These are phyloP conservation scores for Apamea anceps DNA, from an alignment of 2,888 invertebrate genomes.

Conservation along the genomic window DNA sequence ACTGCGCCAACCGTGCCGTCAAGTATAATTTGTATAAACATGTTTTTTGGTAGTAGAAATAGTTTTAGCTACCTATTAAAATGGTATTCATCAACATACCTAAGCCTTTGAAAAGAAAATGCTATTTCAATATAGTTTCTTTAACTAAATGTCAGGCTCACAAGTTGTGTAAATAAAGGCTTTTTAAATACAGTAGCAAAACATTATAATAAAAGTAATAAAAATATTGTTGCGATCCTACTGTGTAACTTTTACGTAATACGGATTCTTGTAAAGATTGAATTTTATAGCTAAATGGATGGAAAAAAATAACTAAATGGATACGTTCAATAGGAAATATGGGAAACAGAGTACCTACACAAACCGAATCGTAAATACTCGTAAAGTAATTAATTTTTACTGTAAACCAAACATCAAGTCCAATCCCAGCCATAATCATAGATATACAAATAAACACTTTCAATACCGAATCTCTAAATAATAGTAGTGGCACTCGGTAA, in stretches of 20 bases:
- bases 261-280: neutral
- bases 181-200: neutral
- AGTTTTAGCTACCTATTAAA: too few relatives aligned
- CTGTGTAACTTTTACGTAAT: neutral
- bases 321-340: neutral
- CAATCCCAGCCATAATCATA: too few relatives aligned
- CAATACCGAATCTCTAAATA: too few relatives aligned
- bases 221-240: too few relatives aligned
- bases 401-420: neutral
- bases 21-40: too few relatives aligned
- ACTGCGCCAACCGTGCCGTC: too few relatives aligned
- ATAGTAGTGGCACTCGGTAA: too few relatives aligned
- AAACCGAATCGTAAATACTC: neutral
- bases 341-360: neutral
- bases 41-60: too few relatives aligned
- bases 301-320: neutral
- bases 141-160: neutral
- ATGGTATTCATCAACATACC: too few relatives aligned
- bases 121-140: neutral
- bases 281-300: neutral
- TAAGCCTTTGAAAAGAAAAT: conserved; percentile 3
- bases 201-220: neutral
- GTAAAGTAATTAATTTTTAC: neutral
- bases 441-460: too few relatives aligned
- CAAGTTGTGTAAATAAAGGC: conserved; percentile 27